Evolutionary conservation across 2,888 invertebrate genomes (phyloP).

Genomic region (Furcula furcula): DNA sequence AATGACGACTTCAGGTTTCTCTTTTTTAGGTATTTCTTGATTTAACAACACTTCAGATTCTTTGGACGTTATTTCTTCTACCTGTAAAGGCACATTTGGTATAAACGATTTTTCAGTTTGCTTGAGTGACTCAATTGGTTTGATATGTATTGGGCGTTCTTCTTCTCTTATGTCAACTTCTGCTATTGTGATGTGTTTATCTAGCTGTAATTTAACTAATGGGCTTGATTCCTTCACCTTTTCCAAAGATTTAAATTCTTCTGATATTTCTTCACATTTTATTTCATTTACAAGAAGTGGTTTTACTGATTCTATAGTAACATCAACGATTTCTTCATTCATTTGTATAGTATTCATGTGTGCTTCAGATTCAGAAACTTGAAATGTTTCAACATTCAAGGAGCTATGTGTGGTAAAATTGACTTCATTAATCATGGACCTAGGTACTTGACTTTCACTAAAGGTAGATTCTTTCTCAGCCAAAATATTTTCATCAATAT

Average conservation of each 20-base stretch:
- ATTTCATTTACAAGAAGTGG: slow-evolving; percentile 68
- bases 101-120: slow-evolving; percentile 35
- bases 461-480: slow-evolving; percentile 51
- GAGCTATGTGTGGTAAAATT: slow-evolving; percentile 44
- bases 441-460: slow-evolving; percentile 27
- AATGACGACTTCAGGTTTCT: slow-evolving; percentile 31
- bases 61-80: slow-evolving; percentile 44
- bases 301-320: slow-evolving; percentile 40
- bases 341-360: slow-evolving; percentile 21
- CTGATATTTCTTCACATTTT: slow-evolving; percentile 61
- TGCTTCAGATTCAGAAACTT: slow-evolving; percentile 45
- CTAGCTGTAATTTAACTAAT: slow-evolving; percentile 41
- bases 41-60: slow-evolving; percentile 40
- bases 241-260: slow-evolving; percentile 30
- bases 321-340: slow-evolving; percentile 33
- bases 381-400: slow-evolving; percentile 43
- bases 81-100: slow-evolving; percentile 45
- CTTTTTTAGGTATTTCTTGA: slow-evolving; percentile 29
- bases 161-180: slow-evolving; percentile 74
- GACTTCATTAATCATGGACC: slow-evolving; percentile 31
- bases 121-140: slow-evolving; percentile 19
- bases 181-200: slow-evolving; percentile 74
- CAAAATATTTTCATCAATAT: slow-evolving; percentile 42
- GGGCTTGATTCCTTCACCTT: slow-evolving; percentile 29
- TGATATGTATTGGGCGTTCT: slow-evolving; percentile 46